Evolutionary conservation across 1,140 invertebrate species (phyloP), one percentile per base, ranked within the genome.

Genomic region (Macrotrachela quadricornifera): DNA sequence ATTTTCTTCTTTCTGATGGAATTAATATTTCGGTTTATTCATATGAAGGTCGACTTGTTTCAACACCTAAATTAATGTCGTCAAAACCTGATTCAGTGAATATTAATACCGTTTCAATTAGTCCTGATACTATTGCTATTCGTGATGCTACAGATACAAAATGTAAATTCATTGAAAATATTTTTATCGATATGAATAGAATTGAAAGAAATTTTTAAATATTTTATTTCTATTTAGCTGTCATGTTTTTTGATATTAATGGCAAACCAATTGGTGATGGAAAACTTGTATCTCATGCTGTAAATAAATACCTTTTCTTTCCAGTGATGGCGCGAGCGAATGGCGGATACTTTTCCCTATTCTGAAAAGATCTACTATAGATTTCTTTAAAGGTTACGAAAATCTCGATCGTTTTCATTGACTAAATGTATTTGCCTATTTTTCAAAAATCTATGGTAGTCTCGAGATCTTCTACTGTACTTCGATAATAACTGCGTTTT

Each of bases 211-310:
- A 8, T 30, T 30, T 2, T 2, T 30, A 4, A 30, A 30, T 8
- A 30, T 60, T 61, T 54, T 60, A 59, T 62, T 57, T 47, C 60
- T 59, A 75, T 77, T 57, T 63, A 85, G 80, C 78, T 30, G 71
- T 90, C 38, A 81, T 87, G 59, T 74, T 91, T n/a, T 79, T 86
- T 63, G 85, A 92, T 64, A 70, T 85, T 57, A 75, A 77, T 66
- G 77, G 77, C 60, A 76, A 81, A 71, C 67, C 76, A 57, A 63
- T 80, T 59, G 69, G 77, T 60, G 81, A 84, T 65, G 76, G 76
- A 16, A 76, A 77, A 70, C 71, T 66, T 71, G 70, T 74, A 37
- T 64, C 55, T 18, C 75, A 76, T 62, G 69, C 68, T 60, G 73
- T 75, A 59, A 54, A 53, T 43, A n/a, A 30, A 30, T 4, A 30